Evolutionary conservation across 2,888 invertebrate species (phyloP), one percentile per base, ranked within the genome.

Genomic region (Caenorhabditis plicata): DNA sequence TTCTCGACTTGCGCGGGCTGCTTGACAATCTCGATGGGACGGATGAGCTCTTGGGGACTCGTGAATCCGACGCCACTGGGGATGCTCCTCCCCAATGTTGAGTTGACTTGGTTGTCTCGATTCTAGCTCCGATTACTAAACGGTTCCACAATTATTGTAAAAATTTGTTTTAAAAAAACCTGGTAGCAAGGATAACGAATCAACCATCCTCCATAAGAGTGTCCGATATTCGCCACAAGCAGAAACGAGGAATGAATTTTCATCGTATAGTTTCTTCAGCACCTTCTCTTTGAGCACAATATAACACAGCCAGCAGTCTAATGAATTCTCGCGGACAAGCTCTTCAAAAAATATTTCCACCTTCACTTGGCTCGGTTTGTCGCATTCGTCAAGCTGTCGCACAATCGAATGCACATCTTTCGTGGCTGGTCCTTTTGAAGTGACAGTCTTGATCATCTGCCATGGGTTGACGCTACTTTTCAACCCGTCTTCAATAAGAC

Each of bases 241-340:
- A 58, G 86, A 82, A 29, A 87, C 84, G 71, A 92, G 85, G 61
- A 92, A 85, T 41, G 90, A 88, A 75, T 88, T 88, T 8, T 87
- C 85, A 4, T 86, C 86, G 83, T 91, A 92, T 81, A 91, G 27
- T 77, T 89, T 89, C 35, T 87, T 86, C 44, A 91, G 84, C 17
- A 91, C 86, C 29, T 65, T 70, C 53, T 69, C 91, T 66, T 91
- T 86, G 13, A 90, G 89, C 67, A 90, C 86, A 46, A 92, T 85
- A 81, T 90, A 91, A 52, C 89, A 89, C 66, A 90, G 87, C 91
- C 92, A 92, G 27, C 91, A 90, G 77, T 91, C 91, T 19, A 67
- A 43, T 5, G 67, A 67, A 40, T 67, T 60, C 35, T 67, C 67
- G 48, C 67, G 62, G 62, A 2, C 58, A 42, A 77, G 53, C 39